Percentiles rank a stretch among this genome's conserved stretches.
Evolutionary conservation across 2,888 invertebrate species (phyloP).

Genomic region (Cheilosia scutellata): DNA sequence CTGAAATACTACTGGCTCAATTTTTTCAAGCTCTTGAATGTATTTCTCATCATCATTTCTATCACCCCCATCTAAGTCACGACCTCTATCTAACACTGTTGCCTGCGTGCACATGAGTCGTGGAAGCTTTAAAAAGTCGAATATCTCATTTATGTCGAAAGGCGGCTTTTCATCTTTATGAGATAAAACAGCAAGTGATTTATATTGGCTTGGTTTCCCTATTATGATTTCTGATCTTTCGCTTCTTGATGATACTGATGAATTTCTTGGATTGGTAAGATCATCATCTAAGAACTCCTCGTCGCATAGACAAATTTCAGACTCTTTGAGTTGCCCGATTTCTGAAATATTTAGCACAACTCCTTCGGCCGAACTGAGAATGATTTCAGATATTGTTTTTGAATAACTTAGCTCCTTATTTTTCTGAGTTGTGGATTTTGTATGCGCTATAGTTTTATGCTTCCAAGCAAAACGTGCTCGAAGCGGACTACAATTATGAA

Average conservation of each 20-base stretch:
- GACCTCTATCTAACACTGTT: too few relatives aligned
- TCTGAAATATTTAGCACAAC: background rate
- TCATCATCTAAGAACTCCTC: background rate
- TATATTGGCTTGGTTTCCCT: background rate
- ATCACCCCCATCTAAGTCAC: background rate
- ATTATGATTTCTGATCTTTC: background rate
- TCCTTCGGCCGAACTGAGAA: slow-evolving; percentile 1
- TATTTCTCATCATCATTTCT: background rate
- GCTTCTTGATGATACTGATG: background rate
- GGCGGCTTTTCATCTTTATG: background rate
- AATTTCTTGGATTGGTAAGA: background rate
- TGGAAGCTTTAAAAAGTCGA: background rate
- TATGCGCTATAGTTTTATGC: background rate
- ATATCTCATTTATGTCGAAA: slow-evolving; percentile 13
- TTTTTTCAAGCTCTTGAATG: background rate
- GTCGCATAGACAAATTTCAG: background rate
- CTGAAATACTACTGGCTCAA: slow-evolving; percentile 16
- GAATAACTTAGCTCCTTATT: background rate
- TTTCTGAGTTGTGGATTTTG: background rate
- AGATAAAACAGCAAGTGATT: background rate
- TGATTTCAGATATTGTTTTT: slow-evolving; percentile 39
- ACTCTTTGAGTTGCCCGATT: background rate
- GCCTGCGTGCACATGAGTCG: too few relatives aligned
- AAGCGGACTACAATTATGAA: slow-evolving; percentile 78
- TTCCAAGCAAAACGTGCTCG: slow-evolving; percentile 79